phyloP scores from a whole-genome alignment of 2,888 invertebrate genomes.

The Limenitis camilla region DNA sequence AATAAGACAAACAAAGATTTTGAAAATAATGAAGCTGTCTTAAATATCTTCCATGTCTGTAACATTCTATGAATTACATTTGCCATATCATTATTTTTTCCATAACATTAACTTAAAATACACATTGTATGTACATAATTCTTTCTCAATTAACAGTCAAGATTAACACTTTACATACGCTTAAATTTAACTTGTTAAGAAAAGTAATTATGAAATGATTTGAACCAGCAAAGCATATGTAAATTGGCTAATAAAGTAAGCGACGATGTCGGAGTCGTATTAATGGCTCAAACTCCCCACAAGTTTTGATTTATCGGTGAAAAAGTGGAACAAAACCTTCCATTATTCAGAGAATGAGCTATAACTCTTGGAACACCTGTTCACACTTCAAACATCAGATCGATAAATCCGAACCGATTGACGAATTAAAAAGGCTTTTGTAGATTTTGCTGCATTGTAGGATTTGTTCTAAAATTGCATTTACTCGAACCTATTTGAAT shows the following conservation, averaged over 20 bases:
- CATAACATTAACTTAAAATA: too few species aligned
- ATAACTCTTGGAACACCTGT: constrained; percentile 53
- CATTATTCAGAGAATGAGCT: constrained; percentile 42
- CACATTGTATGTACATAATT: too few species aligned
- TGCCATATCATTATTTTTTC: too few species aligned
- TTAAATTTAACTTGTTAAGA: constrained; percentile 1
- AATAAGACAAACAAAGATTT: too few species aligned
- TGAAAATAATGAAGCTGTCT: too few species aligned
- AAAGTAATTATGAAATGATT: constrained; percentile 2
- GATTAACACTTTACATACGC: not conserved
- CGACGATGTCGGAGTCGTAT: constrained; percentile 4
- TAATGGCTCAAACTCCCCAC: constrained; percentile 14
- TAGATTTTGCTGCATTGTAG: too few species aligned
- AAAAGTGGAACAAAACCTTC: constrained; percentile 24
- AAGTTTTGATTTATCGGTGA: constrained; percentile 27
- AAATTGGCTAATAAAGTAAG: constrained; percentile 13
- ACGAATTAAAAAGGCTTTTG: constrained; percentile 1
- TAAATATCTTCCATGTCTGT: too few species aligned
- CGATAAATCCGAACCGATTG: constrained; percentile 2
- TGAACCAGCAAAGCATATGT: constrained; percentile 2
- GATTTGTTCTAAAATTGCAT: too few species aligned
- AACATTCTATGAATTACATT: too few species aligned
- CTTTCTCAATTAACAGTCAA: too few species aligned
- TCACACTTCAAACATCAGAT: constrained; percentile 31
- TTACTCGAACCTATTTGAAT: too few species aligned